A percentile compares a stretch with the other conserved stretches of the same genome.
phyloP scores from a whole-genome alignment of 2,888 invertebrate genomes.

The Nephrotoma guestfalica region DNA sequence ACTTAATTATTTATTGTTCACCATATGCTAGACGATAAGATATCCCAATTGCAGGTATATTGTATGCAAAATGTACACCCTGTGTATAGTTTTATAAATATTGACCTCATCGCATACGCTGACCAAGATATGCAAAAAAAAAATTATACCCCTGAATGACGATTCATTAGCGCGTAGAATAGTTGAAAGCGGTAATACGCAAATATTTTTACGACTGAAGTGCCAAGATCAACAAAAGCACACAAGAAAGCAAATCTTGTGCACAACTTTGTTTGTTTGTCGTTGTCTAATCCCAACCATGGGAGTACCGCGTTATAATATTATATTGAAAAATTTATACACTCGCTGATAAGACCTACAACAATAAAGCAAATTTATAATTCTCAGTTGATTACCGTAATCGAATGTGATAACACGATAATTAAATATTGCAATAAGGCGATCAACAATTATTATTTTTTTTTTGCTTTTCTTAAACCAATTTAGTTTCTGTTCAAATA shows the following conservation, averaged over 20 bases:
- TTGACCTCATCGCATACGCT: not conserved
- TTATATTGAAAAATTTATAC: not conserved
- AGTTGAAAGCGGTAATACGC: not conserved
- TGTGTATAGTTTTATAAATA: not conserved
- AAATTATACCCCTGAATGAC: not conserved
- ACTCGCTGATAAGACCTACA: not conserved
- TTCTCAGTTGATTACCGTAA: not conserved
- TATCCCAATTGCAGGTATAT: no score
- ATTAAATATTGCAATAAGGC: not conserved
- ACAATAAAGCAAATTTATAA: not conserved
- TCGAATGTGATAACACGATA: not conserved
- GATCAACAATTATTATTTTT: not conserved
- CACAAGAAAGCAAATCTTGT: not conserved
- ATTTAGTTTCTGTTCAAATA: not conserved
- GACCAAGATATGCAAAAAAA: not conserved
- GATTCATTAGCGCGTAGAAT: not conserved
- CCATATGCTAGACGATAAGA: no score
- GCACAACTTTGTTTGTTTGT: not conserved
- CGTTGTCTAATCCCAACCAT: not conserved
- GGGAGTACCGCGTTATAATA: not conserved
- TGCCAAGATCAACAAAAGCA: not conserved
- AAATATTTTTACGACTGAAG: not conserved
- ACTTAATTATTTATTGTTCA: no score
- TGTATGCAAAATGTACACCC: not conserved
- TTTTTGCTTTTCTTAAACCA: not conserved